Evolutionary conservation across 1,140 invertebrate species (phyloP), one percentile per base, ranked within the genome.

Genomic region (Penaeus japonicus): DNA sequence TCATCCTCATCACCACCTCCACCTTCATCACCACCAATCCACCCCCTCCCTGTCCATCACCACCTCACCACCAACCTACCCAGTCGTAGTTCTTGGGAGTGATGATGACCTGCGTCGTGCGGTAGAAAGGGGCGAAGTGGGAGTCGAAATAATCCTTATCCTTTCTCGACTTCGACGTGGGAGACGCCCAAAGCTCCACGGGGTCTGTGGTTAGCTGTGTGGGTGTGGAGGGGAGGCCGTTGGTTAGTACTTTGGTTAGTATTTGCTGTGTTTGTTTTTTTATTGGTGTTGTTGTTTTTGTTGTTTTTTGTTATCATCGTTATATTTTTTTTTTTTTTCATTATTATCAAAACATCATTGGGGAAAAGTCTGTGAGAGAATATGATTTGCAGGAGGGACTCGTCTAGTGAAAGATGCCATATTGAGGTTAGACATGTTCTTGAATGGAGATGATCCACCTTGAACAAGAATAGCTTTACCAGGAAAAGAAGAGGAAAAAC

Each of bases 161-260:
- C 18, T 95, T 91, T 10, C 98, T 94, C 1, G 97, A 97, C 54
- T 95, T 94, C 1, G 97, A 98, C 54, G 93, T 93, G 0, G 97
- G 96, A 0, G 98, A 95, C 0, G 98, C 98, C 99, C 99, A 99
- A 53, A 99, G 93, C 92, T 99, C 95, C 0, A 99, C 98, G 0
- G 99, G 99, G 94, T 99, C 96, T 0, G 97, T 99, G 3, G 96
- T 98, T 0, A 98, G 93, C 85, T 94, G 92, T 59, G 97, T 94
- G 2, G 10, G 10, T 24, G 30, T n/a, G 24, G 53, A 47, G 39
- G 20, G 24, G 57, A 20, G 24, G 57, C 24, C 18, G 30, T 10
- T 75, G 27, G 18, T 12, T 75, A 18, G 18, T 22, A 12, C 18
- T 27, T 22, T 27, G n/a, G n/a, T 24, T 22, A n/a, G 70, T 15